Conservation (phyloP, 2,113 vertebrate species). For the Tragelaphus buxtoni region DNA sequence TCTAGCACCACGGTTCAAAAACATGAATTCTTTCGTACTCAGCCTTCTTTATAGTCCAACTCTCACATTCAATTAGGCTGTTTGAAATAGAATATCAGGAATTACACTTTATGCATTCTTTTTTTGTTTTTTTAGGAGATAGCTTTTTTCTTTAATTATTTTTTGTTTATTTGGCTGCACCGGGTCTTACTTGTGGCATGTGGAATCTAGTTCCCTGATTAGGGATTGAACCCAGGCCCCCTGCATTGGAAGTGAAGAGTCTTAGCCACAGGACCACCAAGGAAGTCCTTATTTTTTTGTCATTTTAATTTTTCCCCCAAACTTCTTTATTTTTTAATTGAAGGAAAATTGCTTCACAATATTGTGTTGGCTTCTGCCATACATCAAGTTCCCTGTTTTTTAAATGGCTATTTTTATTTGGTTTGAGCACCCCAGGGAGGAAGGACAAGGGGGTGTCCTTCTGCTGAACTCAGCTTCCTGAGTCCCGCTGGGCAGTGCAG, state of each 20-base stretch:
- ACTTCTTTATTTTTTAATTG: neutral
- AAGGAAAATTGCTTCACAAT: neutral
- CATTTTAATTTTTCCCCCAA: neutral
- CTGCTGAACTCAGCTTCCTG: neutral
- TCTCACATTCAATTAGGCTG: neutral
- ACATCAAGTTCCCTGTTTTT: neutral
- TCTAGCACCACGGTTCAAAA: neutral
- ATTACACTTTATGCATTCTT: neutral
- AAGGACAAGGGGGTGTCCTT: fast-evolving
- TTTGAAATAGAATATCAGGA: neutral
- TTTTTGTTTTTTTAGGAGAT: neutral
- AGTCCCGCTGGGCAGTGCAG: neutral
- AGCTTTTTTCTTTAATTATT: neutral
- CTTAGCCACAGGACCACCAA: neutral
- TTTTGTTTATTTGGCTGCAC: neutral
- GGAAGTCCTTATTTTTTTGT: neutral
- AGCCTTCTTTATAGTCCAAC: neutral
- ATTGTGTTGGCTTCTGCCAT: neutral
- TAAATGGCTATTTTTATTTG: neutral
- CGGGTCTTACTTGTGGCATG: neutral
- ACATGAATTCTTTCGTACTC: neutral
- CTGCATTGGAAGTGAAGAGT: neutral
- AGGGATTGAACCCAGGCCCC: neutral
- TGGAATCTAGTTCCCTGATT: neutral
- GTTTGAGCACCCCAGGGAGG: neutral